A percentile compares a stretch with the other conserved stretches of the same genome.
phyloP scores from a whole-genome alignment of 2,888 invertebrate species.

The Axea sp. region DNA sequence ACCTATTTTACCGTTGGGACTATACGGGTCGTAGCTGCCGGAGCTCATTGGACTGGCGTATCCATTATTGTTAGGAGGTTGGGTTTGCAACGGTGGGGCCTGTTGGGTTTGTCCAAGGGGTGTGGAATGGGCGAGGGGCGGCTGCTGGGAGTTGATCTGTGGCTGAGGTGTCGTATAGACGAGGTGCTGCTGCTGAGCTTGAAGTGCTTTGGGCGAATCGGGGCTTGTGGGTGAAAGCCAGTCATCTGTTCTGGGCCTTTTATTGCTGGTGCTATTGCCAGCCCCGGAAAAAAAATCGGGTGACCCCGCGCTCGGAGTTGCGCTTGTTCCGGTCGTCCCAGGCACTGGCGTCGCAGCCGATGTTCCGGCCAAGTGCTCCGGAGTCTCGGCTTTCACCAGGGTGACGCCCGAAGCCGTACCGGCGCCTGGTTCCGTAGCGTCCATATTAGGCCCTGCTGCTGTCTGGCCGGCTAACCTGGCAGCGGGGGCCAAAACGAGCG shows the following conservation, averaged over 20 bases:
- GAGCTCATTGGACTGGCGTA: slow-evolving; percentile 93
- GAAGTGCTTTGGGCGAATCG: slow-evolving; percentile 77
- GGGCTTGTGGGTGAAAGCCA: slow-evolving; percentile 85
- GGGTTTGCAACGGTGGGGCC: slow-evolving; percentile 68
- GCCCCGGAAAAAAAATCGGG: slow-evolving; percentile 69
- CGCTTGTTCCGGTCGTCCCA: not conserved
- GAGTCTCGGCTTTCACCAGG: slow-evolving; percentile 79
- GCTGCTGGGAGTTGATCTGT: slow-evolving; percentile 67
- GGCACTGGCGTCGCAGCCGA: slow-evolving; percentile 75
- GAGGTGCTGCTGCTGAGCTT: slow-evolving; percentile 80
- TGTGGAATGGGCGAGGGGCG: slow-evolving; percentile 80
- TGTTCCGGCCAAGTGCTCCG: slow-evolving; percentile 78
- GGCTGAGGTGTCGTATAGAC: slow-evolving; percentile 80
- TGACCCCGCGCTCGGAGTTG: slow-evolving; percentile 15
- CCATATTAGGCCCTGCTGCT: slow-evolving; percentile 64
- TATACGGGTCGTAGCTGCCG: slow-evolving; percentile 93
- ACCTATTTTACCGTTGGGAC: slow-evolving; percentile 94
- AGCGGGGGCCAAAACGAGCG: slow-evolving; percentile 76
- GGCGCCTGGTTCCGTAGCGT: slow-evolving; percentile 64
- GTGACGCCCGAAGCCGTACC: slow-evolving; percentile 64
- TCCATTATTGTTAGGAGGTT: slow-evolving; percentile 83
- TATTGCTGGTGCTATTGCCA: slow-evolving; percentile 76
- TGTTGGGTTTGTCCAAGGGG: slow-evolving; percentile 66
- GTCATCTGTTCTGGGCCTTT: slow-evolving; percentile 82
- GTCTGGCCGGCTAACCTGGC: slow-evolving; percentile 77